Percentiles rank a stretch among this genome's conserved stretches.
These are phyloP conservation scores for Mastomys coucha DNA, from an alignment of 2,113 vertebrate species.

Conservation along the genomic window DNA sequence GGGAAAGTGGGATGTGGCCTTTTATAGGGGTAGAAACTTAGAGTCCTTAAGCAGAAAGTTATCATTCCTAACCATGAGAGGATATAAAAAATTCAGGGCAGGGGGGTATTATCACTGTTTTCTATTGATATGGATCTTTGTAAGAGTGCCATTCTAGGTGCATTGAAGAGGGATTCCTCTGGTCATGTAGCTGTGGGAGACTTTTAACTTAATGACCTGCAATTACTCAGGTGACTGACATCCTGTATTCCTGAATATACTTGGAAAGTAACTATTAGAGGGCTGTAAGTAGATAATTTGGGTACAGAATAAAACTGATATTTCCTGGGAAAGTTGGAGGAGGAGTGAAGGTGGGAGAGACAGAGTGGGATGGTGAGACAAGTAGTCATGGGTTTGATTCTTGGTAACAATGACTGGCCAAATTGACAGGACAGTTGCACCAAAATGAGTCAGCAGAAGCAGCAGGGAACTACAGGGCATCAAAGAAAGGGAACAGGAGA, in stretches of 20 bases:
- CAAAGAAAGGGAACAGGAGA: neutral
- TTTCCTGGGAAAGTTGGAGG: neutral
- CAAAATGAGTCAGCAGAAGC: neutral
- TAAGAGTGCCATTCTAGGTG: neutral
- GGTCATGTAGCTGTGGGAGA: too few species aligned
- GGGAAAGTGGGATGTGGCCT: neutral
- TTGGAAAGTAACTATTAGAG: neutral
- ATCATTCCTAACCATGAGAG: neutral
- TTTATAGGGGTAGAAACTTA: neutral
- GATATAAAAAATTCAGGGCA: too few species aligned
- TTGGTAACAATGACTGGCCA: neutral
- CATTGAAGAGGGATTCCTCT: neutral
- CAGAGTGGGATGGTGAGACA: too few species aligned
- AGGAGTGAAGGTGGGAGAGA: neutral
- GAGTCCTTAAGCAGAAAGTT: neutral
- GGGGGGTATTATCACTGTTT: neutral
- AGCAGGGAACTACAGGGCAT: neutral
- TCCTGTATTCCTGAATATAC: neutral
- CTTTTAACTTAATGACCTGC: neutral
- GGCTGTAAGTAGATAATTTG: neutral
- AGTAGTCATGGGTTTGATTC: neutral
- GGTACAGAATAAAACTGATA: neutral
- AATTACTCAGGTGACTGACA: neutral
- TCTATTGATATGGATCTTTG: neutral
- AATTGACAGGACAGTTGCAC: neutral